Base-by-base conservation (phyloP, 37 sponge, comb jelly and placozoan genomes). In the Sycon ciliatum region DNA sequence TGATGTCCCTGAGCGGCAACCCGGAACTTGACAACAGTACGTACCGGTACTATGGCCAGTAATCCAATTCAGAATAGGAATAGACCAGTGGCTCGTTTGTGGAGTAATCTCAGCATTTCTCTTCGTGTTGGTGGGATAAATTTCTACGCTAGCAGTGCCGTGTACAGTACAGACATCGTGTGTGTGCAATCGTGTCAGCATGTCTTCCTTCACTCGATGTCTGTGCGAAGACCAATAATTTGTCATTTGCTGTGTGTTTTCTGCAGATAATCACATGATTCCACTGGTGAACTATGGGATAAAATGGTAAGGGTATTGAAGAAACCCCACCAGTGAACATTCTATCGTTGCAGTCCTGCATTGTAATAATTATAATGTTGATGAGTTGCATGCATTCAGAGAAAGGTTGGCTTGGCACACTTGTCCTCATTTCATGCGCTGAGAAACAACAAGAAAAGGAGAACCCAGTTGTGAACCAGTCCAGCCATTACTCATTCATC, bases 261-360 rank as follows among this genome's bases (percentile, higher is more conserved):
- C 16, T 0, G 4, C 54, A 83, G 87, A 92, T 54, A 81, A 84
- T 34, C 84, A 69, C 31, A 97, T 97, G 78, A 81, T 86, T 3
- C 99, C 99, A 26, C 71, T 89, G 23, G 35, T 76, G 22, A 89
- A 97, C 77, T 89, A 92, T 80, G 87, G 86, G 32, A 75, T 97
- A 7, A 86, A 86, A 71, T 97, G 95, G 92, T 87, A 46, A 69
- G 85, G 20, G 22, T 56, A 9, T 67, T 52, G 55, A 3, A 36
- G 30, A 39, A 31, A 20, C 39, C 55, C 4, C 32, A 37, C n/a
- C 18, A 67, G 36, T 9, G 55, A 31, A 7, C 39, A 32, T n/a
- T n/a, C n/a, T n/a, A n/a, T n/a, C n/a, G n/a, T n/a, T n/a, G n/a
- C n/a, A n/a, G n/a, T n/a, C n/a, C n/a, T n/a, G n/a, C n/a, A n/a